A percentile compares a stretch with the other conserved stretches of the same genome.
phyloP scores from a whole-genome alignment of 1,140 invertebrate species.

The Zaprionus kolodkinae region DNA sequence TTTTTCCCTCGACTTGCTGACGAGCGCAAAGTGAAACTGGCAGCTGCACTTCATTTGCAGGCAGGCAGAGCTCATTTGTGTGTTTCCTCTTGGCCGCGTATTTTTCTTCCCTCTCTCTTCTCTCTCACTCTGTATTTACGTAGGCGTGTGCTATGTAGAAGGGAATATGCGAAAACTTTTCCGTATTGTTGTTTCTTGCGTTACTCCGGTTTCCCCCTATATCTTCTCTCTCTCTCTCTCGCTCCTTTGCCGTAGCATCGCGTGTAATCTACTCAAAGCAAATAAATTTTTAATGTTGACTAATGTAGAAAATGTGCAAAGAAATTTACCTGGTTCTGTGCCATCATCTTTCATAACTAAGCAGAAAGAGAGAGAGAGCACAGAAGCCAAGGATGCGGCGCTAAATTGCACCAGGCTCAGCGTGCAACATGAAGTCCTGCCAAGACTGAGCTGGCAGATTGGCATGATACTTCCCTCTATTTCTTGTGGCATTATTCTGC shows the following conservation, averaged over 20 bases:
- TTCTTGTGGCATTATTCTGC: not conserved
- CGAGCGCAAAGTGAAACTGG: constrained; percentile 61
- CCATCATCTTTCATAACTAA: constrained; percentile 47
- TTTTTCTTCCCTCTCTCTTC: constrained; percentile 35
- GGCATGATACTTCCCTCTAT: not conserved
- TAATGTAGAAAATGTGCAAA: constrained; percentile 78
- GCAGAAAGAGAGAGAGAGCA: constrained; percentile 24
- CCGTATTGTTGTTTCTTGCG: constrained; percentile 49
- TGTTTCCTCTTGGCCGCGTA: constrained; percentile 33
- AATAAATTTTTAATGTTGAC: constrained; percentile 82
- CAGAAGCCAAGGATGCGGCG: constrained; percentile 22
- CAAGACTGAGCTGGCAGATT: not conserved
- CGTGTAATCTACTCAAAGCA: constrained; percentile 79
- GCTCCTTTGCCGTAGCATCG: constrained; percentile 10
- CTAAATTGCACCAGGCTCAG: constrained; percentile 57
- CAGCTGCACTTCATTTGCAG: constrained; percentile 78
- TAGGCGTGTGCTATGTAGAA: constrained; percentile 37
- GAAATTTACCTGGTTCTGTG: constrained; percentile 67
- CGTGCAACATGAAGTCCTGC: constrained; percentile 38
- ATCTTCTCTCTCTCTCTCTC: not conserved
- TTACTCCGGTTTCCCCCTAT: not conserved
- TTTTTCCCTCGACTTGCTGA: not conserved
- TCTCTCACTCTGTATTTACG: constrained; percentile 11
- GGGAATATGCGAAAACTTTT: constrained; percentile 56
- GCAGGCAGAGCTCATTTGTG: constrained; percentile 74